phyloP scores from a whole-genome alignment of 2,113 vertebrate genomes.

The Fulica atra region DNA sequence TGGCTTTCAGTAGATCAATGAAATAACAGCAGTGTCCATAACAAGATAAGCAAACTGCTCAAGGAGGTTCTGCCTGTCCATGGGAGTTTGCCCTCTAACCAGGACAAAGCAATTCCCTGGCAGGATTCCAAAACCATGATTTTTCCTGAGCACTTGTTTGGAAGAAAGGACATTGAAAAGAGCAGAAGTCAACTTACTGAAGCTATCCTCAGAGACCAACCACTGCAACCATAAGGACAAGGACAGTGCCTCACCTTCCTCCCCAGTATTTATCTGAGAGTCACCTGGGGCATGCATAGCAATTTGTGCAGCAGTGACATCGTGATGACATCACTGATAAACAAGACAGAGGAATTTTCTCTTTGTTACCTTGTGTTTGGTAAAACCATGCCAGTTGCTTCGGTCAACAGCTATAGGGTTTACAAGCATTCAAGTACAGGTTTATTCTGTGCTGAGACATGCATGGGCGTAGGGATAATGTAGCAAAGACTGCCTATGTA shows the following conservation, averaged over 20 bases:
- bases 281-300: neutral
- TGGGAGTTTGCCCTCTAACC: neutral
- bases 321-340: neutral
- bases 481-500: neutral
- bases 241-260: neutral
- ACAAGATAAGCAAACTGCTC: neutral
- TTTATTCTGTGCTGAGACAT: neutral
- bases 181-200: neutral
- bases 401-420: neutral
- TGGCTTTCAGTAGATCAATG: neutral
- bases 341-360: neutral
- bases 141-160: neutral
- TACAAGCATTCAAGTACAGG: neutral
- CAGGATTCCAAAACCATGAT: neutral
- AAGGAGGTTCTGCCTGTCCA: neutral
- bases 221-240: neutral
- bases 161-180: neutral
- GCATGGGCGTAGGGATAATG: neutral
- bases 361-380: neutral
- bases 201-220: accelerated
- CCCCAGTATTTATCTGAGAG: neutral
- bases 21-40: neutral
- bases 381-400: neutral
- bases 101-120: neutral
- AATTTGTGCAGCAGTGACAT: neutral